Percentiles rank a stretch among this genome's conserved stretches.
These are phyloP conservation scores for Grammomys surdaster DNA, from an alignment of 2,113 vertebrate genomes.

Conservation along the genomic window DNA sequence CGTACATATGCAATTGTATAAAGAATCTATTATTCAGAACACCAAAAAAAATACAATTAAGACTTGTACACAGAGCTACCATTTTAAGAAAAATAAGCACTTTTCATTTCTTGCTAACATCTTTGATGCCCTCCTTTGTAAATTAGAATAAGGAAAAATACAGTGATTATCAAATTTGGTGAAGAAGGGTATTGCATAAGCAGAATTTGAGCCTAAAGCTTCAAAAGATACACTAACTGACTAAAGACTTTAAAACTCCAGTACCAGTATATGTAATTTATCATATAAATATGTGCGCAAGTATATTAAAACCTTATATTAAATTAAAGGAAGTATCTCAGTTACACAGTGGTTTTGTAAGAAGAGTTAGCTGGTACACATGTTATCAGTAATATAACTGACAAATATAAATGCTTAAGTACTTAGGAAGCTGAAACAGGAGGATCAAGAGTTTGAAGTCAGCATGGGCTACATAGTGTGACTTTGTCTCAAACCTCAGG, in stretches of 20 bases:
- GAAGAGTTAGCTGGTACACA: background rate
- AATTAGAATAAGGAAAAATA: slow-evolving; percentile 62
- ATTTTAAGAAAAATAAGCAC: slow-evolving; percentile 68
- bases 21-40: slow-evolving; percentile 85
- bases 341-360: slow-evolving; percentile 36
- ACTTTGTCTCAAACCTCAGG: background rate
- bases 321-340: slow-evolving; percentile 52
- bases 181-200: slow-evolving; percentile 57
- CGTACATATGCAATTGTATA: slow-evolving; percentile 83
- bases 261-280: slow-evolving; percentile 54
- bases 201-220: slow-evolving; percentile 41
- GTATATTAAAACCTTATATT: slow-evolving; percentile 47
- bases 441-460: background rate
- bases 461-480: background rate
- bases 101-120: slow-evolving; percentile 76
- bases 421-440: background rate
- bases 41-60: slow-evolving; percentile 83
- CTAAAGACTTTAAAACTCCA: slow-evolving; percentile 55
- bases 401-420: slow-evolving; percentile 1
- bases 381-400: slow-evolving; percentile 12
- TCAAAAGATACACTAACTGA: slow-evolving; percentile 55
- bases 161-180: slow-evolving; percentile 53
- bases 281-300: background rate
- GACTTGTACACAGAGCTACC: slow-evolving; percentile 70
- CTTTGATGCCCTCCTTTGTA: slow-evolving; percentile 59